Evolutionary conservation across 92 coral and sea anemone species (phyloP), one percentile per base, ranked within the genome.

Genomic region (Phymanthus crucifer): DNA sequence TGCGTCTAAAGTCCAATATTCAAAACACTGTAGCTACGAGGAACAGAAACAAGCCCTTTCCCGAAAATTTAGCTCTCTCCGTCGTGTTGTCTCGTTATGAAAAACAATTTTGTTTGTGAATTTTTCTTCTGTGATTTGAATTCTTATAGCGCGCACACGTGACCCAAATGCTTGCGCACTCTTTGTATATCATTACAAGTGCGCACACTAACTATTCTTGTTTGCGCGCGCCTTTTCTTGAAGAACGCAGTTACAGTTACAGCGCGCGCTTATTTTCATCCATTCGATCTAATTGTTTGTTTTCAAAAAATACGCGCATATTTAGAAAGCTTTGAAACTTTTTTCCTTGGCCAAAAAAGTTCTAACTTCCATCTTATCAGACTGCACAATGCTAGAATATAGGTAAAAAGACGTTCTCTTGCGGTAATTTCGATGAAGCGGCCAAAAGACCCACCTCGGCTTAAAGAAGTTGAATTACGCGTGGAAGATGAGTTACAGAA

Each of bases 1-100:
- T 92, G 87, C 47, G 72, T 61, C 31, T 46, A 8, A 13, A 21
- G 48, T 33, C 21, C 29, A 57, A 3, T 2, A 14, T 43, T 43
- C 13, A 43, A 43, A 3, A 10, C 48, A n/a, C 1, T 43, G 18
- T 43, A 11, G 13, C 13, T 2, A 10, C 16, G 16, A 43, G 14
- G 48, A 11, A 43, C 48, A 17, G 48, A 43, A 43, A 5, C 48
- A 17, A 43, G 48, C 48, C 48, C 14, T 11, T 43, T 43, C 14
- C 48, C 48, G 21, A 6, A 64, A 64, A 29, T 58, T 6, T 8
- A 24, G 12, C 26, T 32, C 14, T 64, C 26, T 32, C 34, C 70
- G 21, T 64, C 24, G 31, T 16, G 70, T 64, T 43, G 13, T 43
- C 48, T 43, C 14, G 48, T 7, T 43, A 0, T 43, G 48, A 43